Evolutionary conservation across 1,140 invertebrate species (phyloP), one percentile per base, ranked within the genome.

Genomic region (Bombus affinis): DNA sequence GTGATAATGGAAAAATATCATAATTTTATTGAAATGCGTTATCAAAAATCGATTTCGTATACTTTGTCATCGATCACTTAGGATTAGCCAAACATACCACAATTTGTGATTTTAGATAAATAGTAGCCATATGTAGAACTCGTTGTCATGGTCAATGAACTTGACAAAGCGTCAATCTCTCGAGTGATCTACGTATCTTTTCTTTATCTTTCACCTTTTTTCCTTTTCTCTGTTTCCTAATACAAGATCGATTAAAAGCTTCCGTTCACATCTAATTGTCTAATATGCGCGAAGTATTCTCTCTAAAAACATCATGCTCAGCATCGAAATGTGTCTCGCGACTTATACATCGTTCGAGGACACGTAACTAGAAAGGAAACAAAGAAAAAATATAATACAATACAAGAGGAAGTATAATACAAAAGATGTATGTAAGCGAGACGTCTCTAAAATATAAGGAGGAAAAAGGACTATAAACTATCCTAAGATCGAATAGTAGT

Each of bases 11-110:
- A 85, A 81, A 87, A 87, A 85, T 87, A 80, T 37, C 53, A 76
- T 42, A 35, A 47, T 89, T 90, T 91, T 87, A 90, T 92, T 90
- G 53, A 72, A 83, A 85, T 70, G 42, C 57, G 83, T 86, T 15
- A 86, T 87, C 70, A 79, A 88, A 90, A 87, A 88, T 83, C 44
- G 0, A 37, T 59, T 62, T 73, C 44, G 47, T 81, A 18, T 72
- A 44, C 13, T 72, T 39, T 72, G 25, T 3, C 13, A 25, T 71
- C n/a, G 44, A 53, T 74, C 42, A n/a, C n/a, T 47, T 66, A 68
- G 15, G n/a, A 39, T 47, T 22, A 37, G 37, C 75, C 32, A 39
- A 66, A 44, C 39, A 37, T 86, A 88, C 83, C 86, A 79, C 66
- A 82, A 57, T 88, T 59, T 18, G 76, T n/a, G 70, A n/a, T 44